Conservation (phyloP, 2,888 invertebrate species). For the Mimachlamys varia region DNA sequence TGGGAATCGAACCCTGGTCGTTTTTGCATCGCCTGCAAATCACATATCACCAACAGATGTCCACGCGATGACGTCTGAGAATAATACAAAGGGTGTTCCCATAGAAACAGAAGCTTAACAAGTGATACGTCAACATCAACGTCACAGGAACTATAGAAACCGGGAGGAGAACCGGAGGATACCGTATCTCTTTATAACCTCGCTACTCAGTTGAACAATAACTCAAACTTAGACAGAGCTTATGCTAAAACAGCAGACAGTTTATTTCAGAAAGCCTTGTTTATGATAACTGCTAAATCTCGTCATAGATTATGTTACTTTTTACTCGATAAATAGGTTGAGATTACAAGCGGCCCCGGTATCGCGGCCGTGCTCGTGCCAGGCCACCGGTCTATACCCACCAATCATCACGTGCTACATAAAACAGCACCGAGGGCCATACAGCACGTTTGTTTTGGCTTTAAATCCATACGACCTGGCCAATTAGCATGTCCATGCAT, state of each 20-base stretch:
- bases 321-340: not conserved
- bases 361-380: not conserved
- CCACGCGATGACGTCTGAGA: no score
- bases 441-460: not conserved
- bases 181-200: no score
- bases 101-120: not conserved
- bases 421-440: not conserved
- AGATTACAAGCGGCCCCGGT: not conserved
- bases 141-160: not conserved
- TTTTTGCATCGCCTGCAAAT: no score
- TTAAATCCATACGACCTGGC: not conserved
- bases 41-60: not conserved
- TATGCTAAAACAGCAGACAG: no score
- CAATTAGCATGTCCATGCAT: slow-evolving; percentile 28
- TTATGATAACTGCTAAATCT: no score
- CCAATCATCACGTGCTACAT: not conserved
- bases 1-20: no score
- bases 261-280: no score
- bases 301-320: not conserved
- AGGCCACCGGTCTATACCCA: not conserved
- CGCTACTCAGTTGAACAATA: no score
- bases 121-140: not conserved
- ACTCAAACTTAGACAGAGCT: no score
- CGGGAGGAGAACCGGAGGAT: not conserved
- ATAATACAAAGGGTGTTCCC: no score